A percentile compares a stretch with the other conserved stretches of the same genome.
phyloP scores from a whole-genome alignment of 1,140 invertebrate species.

The Micrasema longulum region DNA sequence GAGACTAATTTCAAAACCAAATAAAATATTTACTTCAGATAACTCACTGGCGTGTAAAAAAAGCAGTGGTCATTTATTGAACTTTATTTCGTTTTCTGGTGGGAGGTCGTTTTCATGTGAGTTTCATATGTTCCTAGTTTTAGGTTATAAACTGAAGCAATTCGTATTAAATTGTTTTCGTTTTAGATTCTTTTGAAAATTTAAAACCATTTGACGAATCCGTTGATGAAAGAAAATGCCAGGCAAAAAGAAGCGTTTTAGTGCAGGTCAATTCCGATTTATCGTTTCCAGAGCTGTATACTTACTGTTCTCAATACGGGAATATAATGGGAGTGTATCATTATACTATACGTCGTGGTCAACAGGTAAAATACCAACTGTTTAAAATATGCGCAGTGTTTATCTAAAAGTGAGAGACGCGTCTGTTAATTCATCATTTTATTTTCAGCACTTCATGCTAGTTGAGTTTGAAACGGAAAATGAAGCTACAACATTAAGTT shows the following conservation, averaged over 20 bases:
- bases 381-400: no score
- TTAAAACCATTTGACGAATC: slow-evolving; percentile 64
- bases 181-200: slow-evolving; percentile 61
- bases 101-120: slow-evolving; percentile 4
- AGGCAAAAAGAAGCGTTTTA: slow-evolving; percentile 73
- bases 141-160: slow-evolving; percentile 36
- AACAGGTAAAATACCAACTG: slow-evolving; percentile 52
- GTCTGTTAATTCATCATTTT: not conserved
- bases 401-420: no score
- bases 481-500: slow-evolving; percentile 62
- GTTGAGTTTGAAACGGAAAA: slow-evolving; percentile 72
- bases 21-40: slow-evolving; percentile 9
- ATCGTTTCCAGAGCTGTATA: slow-evolving; percentile 71
- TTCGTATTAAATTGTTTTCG: slow-evolving; percentile 57
- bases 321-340: slow-evolving; percentile 71
- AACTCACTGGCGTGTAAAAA: not conserved
- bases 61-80: not conserved
- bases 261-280: slow-evolving; percentile 74
- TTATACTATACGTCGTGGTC: slow-evolving; percentile 67
- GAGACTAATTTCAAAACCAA: slow-evolving; percentile 41
- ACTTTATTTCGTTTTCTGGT: slow-evolving; percentile 17
- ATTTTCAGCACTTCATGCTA: slow-evolving; percentile 74
- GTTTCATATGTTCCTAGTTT: slow-evolving; percentile 2
- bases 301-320: slow-evolving; percentile 74
- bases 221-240: slow-evolving; percentile 62